These are phyloP conservation scores for Istiophorus platypterus DNA, from an alignment of 2,113 vertebrate genomes.

Conservation along the genomic window DNA sequence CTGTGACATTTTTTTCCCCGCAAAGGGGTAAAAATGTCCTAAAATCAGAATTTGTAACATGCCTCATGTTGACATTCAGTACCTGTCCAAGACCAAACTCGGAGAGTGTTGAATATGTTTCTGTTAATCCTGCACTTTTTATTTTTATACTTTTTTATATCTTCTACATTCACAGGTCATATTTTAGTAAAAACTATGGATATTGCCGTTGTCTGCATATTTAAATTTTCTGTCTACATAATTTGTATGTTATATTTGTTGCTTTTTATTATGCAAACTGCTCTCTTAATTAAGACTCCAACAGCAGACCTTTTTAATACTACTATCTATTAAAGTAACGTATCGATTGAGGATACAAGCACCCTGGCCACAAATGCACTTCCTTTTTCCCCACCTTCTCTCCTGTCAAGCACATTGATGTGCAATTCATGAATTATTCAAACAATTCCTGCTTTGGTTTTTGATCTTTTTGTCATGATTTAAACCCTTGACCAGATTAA, in stretches of 20 bases:
- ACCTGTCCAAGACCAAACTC: constrained; percentile 11
- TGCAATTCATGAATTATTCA: constrained; percentile 78
- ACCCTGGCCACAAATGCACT: constrained; percentile 42
- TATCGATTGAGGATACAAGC: constrained; percentile 71
- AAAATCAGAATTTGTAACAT: constrained; percentile 32
- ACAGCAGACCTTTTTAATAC: constrained; percentile 30
- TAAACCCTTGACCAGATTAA: constrained; percentile 57
- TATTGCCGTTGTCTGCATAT: constrained; percentile 1
- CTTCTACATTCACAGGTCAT: not conserved
- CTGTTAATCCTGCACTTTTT: constrained; percentile 4
- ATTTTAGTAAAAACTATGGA: constrained; percentile 9
- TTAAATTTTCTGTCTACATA: not conserved
- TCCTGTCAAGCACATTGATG: constrained; percentile 63
- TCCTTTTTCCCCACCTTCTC: constrained; percentile 17
- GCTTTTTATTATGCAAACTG: not conserved
- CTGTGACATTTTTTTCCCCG: not conserved
- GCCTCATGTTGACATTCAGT: constrained; percentile 8
- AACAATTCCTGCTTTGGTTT: constrained; percentile 41
- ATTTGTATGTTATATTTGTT: constrained; percentile 18
- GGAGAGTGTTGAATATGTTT: constrained; percentile 6
- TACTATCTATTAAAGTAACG: constrained; percentile 55
- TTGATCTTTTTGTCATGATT: constrained; percentile 56
- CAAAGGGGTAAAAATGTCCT: constrained; percentile 2
- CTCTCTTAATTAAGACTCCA: constrained; percentile 65
- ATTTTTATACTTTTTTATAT: constrained; percentile 16